Evolutionary conservation across 92 coral and sea anemone genomes (phyloP).

Genomic region (Zoanthus sociatus): DNA sequence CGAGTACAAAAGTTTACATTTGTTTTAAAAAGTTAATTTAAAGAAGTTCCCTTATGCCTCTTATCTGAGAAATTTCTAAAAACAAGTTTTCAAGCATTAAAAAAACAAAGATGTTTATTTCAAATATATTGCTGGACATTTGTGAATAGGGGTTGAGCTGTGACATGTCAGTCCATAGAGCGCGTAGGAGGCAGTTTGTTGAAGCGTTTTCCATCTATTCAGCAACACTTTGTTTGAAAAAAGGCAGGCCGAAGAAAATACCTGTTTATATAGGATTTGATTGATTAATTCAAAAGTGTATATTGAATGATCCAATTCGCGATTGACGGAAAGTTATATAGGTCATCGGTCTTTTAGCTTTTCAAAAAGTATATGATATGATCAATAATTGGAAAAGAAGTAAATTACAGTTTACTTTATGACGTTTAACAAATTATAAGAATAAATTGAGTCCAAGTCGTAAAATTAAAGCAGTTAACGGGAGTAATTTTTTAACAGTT

Average conservation of each 20-base stretch:
- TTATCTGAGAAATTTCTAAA: too few species aligned
- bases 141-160: neutral
- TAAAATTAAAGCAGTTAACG: neutral
- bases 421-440: neutral
- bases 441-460: neutral
- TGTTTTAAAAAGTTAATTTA: too few species aligned
- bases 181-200: constrained; percentile 2
- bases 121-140: neutral
- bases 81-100: too few species aligned
- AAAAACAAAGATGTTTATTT: too few species aligned
- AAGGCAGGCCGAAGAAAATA: neutral
- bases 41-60: too few species aligned
- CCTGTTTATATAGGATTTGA: neutral
- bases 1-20: too few species aligned
- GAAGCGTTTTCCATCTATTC: constrained; percentile 4
- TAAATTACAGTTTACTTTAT: too few species aligned
- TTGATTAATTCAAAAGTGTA: neutral
- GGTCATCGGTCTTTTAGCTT: too few species aligned
- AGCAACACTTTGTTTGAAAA: neutral
- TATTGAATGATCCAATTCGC: neutral
- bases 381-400: too few species aligned
- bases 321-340: neutral
- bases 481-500: neutral
- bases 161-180: neutral
- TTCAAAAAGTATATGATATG: too few species aligned